A percentile compares a stretch with the other conserved stretches of the same genome.
Conservation (phyloP, 2,888 invertebrate genomes). For the Philereme transversata region DNA sequence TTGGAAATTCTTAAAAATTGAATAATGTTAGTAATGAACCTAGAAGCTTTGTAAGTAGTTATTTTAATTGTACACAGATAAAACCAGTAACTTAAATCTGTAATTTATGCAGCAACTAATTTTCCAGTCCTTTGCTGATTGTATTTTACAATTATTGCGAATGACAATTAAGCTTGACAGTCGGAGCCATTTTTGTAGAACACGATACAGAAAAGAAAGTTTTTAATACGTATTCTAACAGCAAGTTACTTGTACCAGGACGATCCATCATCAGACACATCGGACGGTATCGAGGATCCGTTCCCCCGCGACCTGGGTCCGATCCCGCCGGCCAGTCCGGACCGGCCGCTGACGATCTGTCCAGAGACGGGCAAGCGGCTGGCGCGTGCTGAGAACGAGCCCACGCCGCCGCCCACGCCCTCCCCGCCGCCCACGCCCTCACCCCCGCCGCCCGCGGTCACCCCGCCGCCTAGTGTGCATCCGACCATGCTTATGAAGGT, state of each 20-base stretch:
- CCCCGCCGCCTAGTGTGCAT: conserved; percentile 30
- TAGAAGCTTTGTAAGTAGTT: too few species aligned
- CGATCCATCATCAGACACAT: conserved; percentile 75
- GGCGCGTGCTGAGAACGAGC: conserved; percentile 86
- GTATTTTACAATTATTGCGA: too few species aligned
- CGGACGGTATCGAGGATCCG: conserved; percentile 86
- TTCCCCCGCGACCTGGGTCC: conserved; percentile 81
- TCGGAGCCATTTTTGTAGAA: too few species aligned
- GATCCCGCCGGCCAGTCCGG: conserved; percentile 85
- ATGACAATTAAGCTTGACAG: too few species aligned
- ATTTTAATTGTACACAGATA: too few species aligned
- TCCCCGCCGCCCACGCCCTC: conserved; percentile 65
- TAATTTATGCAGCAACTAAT: too few species aligned
- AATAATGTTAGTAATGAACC: too few species aligned
- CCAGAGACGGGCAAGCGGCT: conserved; percentile 66
- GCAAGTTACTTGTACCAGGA: conserved; percentile 13
- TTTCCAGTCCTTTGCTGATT: too few species aligned
- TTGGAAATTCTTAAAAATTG: too few species aligned
- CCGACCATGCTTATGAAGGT: conserved; percentile 76
- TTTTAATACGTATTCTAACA: too few species aligned
- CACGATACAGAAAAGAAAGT: too few species aligned
- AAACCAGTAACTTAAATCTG: too few species aligned
- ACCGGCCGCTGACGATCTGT: conserved; percentile 88
- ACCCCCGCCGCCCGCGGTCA: conserved; percentile 41
- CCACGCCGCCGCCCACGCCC: conserved; percentile 83